Evolutionary conservation across 2,113 vertebrate genomes (phyloP), one percentile per base, ranked within the genome.

Genomic region (Corythornis madagascariensis): DNA sequence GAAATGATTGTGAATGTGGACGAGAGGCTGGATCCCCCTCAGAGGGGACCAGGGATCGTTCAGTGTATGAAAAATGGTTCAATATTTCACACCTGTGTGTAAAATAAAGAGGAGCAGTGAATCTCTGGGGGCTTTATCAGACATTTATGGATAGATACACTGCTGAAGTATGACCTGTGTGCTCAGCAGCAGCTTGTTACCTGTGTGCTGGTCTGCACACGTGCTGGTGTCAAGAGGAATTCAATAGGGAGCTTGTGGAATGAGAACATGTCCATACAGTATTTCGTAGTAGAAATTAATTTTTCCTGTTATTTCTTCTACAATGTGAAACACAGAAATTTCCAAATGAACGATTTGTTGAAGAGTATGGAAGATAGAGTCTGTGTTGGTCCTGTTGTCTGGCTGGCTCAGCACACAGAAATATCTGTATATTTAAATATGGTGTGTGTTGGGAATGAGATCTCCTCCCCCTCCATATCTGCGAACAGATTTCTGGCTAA

Each of bases 21-120:
- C 1, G n/a, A 1, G 9, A 19, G 63, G 45, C 28, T n/a, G 63
- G 7, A 7, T 47, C 47, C 47, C 21, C 47, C 47, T 47, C 47
- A 2, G 24, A 4, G 6, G 31, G 26, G 33, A 21, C 47, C 2
- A 10, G 31, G 15, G 10, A 2, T 24, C 21, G 3, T 9, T 47
- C 22, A 45, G 2, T 13, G 0, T 1, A 5, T 3, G 16, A 15
- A 84, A 52, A 81, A 11, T 0, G 38, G 5, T 6, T 35, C 17
- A 74, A 4, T 61, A 26, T 16, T 73, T 61, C 29, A 20, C 12
- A 1, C 55, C 28, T 45, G 29, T 21, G 24, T 64, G 6, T 4
- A 38, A 15, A 65, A 60, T 29, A n/a, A 29, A n/a, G 19, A 7
- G 1, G 35, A 11, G 15, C 4, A 11, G 2, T 16, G 38, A 40